Conservation (phyloP, 2,113 vertebrate species). For the Ramphastos sulfuratus region DNA sequence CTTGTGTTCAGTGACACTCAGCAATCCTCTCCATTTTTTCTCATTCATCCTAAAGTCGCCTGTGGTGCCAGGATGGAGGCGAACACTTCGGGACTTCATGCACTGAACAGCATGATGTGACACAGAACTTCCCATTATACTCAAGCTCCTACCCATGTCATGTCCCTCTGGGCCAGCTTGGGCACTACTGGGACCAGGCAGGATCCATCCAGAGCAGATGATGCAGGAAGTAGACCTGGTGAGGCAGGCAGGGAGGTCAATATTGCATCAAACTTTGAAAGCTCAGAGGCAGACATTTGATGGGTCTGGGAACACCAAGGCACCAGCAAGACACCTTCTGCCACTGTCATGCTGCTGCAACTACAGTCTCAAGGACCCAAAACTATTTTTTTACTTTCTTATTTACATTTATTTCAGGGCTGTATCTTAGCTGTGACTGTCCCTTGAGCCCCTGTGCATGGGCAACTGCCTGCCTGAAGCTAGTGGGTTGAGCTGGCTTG, state of each 20-base stretch:
- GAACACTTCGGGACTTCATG: fast-evolving
- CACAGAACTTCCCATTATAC: background rate
- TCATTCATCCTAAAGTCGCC: background rate
- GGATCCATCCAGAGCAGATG: background rate
- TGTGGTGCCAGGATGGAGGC: background rate
- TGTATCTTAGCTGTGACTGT: background rate
- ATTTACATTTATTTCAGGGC: background rate
- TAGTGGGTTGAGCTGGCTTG: background rate
- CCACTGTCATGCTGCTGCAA: background rate
- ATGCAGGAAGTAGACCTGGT: background rate
- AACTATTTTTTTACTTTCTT: background rate
- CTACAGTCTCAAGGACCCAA: background rate
- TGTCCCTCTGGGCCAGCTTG: background rate
- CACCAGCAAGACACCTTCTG: background rate
- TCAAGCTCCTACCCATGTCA: fast-evolving
- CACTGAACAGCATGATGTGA: fast-evolving
- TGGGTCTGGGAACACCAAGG: background rate
- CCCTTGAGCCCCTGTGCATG: background rate
- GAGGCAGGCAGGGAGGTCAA: background rate
- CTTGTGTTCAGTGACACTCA: fast-evolving
- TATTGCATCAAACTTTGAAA: background rate
- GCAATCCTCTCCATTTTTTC: background rate
- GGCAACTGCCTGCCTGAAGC: background rate
- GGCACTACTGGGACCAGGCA: background rate
- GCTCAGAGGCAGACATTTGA: background rate